Conservation (phyloP, 2,113 vertebrate genomes). For the Centropus bengalensis region DNA sequence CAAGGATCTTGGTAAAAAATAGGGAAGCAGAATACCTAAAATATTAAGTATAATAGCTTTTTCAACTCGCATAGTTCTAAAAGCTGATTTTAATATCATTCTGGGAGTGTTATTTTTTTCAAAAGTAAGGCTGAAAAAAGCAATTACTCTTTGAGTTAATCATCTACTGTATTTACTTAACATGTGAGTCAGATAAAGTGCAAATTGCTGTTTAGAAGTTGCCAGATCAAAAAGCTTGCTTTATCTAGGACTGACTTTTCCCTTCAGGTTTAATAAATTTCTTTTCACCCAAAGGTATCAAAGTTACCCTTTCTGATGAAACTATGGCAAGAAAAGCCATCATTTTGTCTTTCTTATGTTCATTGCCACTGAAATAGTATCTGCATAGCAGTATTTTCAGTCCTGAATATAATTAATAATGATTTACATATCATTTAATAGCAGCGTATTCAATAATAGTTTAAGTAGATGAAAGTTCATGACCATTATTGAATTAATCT, state of each 20-base stretch:
- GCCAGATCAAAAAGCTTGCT: constrained; percentile 38
- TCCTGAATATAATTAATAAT: neutral
- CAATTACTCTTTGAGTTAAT: constrained; percentile 26
- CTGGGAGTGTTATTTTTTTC: neutral
- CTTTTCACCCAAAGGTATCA: neutral
- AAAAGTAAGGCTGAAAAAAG: constrained; percentile 1
- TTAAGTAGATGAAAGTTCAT: constrained; percentile 14
- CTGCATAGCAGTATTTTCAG: neutral
- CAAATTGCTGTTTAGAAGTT: constrained; percentile 30
- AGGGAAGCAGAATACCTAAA: neutral
- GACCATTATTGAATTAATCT: neutral
- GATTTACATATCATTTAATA: constrained; percentile 27
- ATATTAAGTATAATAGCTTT: neutral
- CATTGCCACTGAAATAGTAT: neutral
- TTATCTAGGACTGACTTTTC: constrained; percentile 3
- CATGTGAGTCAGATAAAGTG: constrained; percentile 21
- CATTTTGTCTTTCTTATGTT: neutral
- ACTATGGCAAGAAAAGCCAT: neutral
- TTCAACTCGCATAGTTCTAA: neutral
- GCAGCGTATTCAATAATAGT: neutral
- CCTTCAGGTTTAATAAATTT: constrained; percentile 7
- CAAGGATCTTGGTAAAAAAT: neutral
- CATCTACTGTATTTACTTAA: constrained; percentile 29
- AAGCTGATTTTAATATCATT: neutral
- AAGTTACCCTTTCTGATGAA: constrained; percentile 10